phyloP scores from a whole-genome alignment of 2,888 invertebrate species.

The Unio pictorum region DNA sequence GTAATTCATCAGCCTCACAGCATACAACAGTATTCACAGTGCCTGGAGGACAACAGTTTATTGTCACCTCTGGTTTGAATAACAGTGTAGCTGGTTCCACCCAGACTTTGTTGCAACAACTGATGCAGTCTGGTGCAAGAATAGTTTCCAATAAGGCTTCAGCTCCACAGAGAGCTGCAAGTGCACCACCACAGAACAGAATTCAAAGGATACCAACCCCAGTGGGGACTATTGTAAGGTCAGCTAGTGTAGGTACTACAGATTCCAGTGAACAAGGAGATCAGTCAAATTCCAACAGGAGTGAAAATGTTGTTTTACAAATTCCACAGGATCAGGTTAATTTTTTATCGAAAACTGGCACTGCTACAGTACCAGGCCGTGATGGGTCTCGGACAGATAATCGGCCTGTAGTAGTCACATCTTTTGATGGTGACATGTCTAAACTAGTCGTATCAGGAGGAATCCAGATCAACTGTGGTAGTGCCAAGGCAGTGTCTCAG shows the following conservation, averaged over 20 bases:
- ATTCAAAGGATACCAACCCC: constrained; percentile 23
- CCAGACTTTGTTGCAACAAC: constrained; percentile 33
- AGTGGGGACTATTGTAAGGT: constrained; percentile 45
- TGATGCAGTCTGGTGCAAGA: constrained; percentile 39
- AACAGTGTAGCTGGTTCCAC: constrained; percentile 26
- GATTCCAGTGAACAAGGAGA: constrained; percentile 1
- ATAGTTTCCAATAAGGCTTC: constrained; percentile 18
- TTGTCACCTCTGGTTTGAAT: constrained; percentile 16
- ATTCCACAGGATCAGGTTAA: constrained; percentile 48
- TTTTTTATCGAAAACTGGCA: constrained; percentile 63
- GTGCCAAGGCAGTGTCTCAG: constrained; percentile 32
- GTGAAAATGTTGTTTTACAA: constrained; percentile 19
- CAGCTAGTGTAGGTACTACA: constrained; percentile 59
- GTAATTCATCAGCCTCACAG: too few species aligned
- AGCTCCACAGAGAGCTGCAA: constrained; percentile 52
- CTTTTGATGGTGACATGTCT: constrained; percentile 1
- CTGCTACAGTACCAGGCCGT: constrained; percentile 57
- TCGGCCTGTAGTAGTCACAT: constrained; percentile 5
- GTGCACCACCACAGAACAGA: constrained; percentile 50
- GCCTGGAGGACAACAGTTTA: constrained; percentile 39
- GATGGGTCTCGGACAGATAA: constrained; percentile 34
- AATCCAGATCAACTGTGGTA: constrained; percentile 14
- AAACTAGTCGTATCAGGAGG: too few species aligned
- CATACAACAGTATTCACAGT: constrained; percentile 34
- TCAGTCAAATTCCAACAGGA: not conserved